Conservation (phyloP, 2,113 vertebrate genomes). For the Pluvianellus socialis region DNA sequence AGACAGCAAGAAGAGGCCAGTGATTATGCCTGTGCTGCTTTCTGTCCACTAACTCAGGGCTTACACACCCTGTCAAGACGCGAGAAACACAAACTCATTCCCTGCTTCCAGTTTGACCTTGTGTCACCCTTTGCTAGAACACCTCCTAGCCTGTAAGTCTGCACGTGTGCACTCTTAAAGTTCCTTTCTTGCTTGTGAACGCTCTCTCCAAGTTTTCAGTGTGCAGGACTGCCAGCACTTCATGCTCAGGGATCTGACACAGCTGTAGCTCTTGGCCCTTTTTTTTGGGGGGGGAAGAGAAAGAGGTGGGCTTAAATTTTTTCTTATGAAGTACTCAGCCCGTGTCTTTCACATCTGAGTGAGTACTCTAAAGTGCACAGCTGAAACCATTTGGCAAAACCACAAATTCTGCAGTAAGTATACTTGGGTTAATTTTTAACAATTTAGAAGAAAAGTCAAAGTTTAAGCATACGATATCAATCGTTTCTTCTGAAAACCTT, state of each 20-base stretch:
- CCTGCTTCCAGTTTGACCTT: not conserved
- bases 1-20: not conserved
- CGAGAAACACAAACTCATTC: not conserved
- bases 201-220: not conserved
- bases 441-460: not conserved
- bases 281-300: not conserved
- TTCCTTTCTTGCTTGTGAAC: not conserved
- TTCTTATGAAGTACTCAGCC: not conserved
- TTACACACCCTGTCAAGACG: not conserved
- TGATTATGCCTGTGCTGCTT: not conserved
- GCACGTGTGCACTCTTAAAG: not conserved
- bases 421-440: constrained; percentile 51
- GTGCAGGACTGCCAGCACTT: not conserved
- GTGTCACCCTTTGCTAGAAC: not conserved
- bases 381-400: not conserved
- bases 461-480: not conserved
- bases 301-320: not conserved
- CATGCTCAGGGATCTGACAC: not conserved
- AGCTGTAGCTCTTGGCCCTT: not conserved
- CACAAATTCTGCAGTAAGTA: not conserved
- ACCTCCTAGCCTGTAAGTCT: not conserved
- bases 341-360: not conserved
- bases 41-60: not conserved
- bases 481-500: not conserved
- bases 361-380: not conserved